Evolutionary conservation across 2,888 invertebrate genomes (phyloP).

Genomic region (Drosophila setosimentum): DNA sequence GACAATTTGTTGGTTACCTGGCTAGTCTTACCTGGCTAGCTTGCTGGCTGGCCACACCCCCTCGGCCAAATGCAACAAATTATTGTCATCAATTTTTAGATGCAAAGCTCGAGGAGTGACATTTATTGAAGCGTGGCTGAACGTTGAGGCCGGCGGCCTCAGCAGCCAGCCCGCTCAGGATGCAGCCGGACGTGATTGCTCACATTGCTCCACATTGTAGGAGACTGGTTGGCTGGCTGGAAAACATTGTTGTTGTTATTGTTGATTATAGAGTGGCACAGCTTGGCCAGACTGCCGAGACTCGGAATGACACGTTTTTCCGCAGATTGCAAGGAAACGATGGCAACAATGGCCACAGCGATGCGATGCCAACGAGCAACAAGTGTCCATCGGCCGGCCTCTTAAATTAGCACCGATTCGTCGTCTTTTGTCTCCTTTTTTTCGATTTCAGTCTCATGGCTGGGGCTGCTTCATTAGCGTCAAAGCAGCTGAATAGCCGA

Average conservation of each 20-base stretch:
- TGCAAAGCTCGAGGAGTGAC: constrained; percentile 81
- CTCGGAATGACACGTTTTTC: constrained; percentile 74
- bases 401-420: constrained; percentile 64
- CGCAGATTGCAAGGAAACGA: constrained; percentile 75
- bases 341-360: constrained; percentile 31
- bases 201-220: constrained; percentile 74
- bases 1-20: constrained; percentile 67
- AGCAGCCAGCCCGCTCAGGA: constrained; percentile 37
- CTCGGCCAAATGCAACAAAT: constrained; percentile 76
- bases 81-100: constrained; percentile 82
- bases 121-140: constrained; percentile 80
- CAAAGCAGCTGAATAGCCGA: constrained; percentile 16
- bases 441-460: constrained; percentile 51
- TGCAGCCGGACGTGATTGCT: constrained; percentile 70
- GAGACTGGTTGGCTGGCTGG: constrained; percentile 42
- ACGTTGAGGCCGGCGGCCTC: constrained; percentile 51
- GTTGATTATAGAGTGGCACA: constrained; percentile 71
- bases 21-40: constrained; percentile 8
- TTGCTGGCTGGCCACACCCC: constrained; percentile 67
- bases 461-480: constrained; percentile 66
- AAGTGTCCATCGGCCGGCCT: constrained; percentile 70
- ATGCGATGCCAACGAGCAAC: constrained; percentile 52
- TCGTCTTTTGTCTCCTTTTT: constrained; percentile 17
- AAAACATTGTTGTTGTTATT: constrained; percentile 49
- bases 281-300: constrained; percentile 23